These are phyloP conservation scores for Coccyzus lansbergi DNA, from an alignment of 2,797 vertebrate species.

Conservation along the genomic window DNA sequence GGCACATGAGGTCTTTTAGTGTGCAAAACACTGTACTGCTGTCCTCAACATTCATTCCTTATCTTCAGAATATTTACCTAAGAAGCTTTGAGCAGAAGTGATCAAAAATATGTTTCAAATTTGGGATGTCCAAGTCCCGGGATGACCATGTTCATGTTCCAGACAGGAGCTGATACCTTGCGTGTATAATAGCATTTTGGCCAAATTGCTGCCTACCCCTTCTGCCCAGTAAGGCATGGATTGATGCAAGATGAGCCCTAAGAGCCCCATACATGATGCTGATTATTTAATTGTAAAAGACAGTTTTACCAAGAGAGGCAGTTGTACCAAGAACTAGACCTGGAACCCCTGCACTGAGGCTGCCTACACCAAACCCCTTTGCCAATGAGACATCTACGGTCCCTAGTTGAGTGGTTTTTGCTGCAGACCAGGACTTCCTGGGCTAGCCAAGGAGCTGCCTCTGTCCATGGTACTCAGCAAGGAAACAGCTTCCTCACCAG, in stretches of 20 bases:
- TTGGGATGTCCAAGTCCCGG: background rate
- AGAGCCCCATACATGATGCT: background rate
- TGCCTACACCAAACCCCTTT: background rate
- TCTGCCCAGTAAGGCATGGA: background rate
- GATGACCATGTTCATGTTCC: background rate
- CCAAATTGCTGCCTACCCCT: background rate
- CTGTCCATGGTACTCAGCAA: slow-evolving; percentile 43
- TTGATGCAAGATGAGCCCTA: background rate
- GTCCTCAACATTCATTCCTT: background rate
- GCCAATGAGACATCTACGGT: background rate
- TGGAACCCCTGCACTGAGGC: background rate
- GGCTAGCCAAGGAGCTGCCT: background rate
- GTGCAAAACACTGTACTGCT: background rate
- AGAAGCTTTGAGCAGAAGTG: background rate
- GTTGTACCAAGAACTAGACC: background rate
- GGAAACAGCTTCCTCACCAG: rapidly evolving
- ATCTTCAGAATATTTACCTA: background rate
- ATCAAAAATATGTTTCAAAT: background rate
- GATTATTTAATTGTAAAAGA: background rate
- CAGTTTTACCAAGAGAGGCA: background rate
- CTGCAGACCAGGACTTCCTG: background rate
- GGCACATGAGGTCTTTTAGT: background rate
- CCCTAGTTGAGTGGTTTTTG: background rate
- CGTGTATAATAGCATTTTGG: background rate
- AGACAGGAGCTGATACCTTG: background rate